Percentiles rank a stretch among this genome's conserved stretches.
These are phyloP conservation scores for Asbolus verrucosus DNA, from an alignment of 1,140 invertebrate species.

Conservation along the genomic window DNA sequence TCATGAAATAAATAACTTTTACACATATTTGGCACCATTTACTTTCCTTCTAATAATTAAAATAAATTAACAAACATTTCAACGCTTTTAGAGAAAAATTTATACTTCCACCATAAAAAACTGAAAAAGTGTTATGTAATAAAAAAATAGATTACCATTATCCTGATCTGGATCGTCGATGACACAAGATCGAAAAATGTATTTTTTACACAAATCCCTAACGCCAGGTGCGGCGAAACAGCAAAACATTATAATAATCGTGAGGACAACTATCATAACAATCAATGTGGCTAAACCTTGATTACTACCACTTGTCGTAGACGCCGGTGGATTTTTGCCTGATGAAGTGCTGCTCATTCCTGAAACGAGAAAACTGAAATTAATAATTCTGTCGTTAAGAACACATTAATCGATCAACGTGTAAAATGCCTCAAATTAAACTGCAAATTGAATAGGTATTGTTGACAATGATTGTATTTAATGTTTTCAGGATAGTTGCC, in stretches of 20 bases:
- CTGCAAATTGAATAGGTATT: no score
- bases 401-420: no score
- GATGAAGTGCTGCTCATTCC: slow-evolving; percentile 7
- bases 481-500: no score
- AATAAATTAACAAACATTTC: no score
- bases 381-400: no score
- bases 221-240: slow-evolving; percentile 72
- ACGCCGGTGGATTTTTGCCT: neutral
- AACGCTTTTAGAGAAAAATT: neutral
- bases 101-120: neutral
- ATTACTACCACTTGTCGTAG: slow-evolving; percentile 40
- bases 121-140: neutral
- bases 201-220: slow-evolving; percentile 66
- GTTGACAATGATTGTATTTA: no score
- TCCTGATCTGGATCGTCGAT: slow-evolving; percentile 63
- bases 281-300: slow-evolving; percentile 70
- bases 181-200: slow-evolving; percentile 64
- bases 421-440: no score
- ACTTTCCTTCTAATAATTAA: no score
- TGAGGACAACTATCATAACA: slow-evolving; percentile 71
- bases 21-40: no score
- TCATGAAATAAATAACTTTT: no score
- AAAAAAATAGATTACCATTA: slow-evolving; percentile 51
- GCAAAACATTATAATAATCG: slow-evolving; percentile 71
- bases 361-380: slow-evolving; percentile 14